phyloP scores from a whole-genome alignment of 2,888 invertebrate species.

The Melinaea marsaeus region DNA sequence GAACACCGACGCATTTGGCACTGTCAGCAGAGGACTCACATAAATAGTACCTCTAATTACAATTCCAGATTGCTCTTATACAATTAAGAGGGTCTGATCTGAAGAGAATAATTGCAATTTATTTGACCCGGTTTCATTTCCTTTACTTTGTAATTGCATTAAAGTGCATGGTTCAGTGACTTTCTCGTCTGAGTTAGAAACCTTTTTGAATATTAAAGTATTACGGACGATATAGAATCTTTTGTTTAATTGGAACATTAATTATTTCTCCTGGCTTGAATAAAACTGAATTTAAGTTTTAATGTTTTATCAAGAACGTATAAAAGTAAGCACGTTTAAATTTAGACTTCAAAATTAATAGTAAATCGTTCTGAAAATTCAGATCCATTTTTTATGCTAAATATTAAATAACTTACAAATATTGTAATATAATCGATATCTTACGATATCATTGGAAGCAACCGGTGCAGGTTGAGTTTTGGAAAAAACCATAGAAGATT shows the following conservation, averaged over 20 bases:
- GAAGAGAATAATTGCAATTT: slow-evolving; percentile 24
- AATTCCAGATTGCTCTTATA: slow-evolving; percentile 32
- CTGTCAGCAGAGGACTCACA: slow-evolving; percentile 36
- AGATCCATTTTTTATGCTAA: no score
- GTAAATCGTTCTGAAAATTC: no score
- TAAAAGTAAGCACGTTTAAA: no score
- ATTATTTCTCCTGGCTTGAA: neutral
- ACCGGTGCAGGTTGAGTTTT: no score
- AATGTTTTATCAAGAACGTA: no score
- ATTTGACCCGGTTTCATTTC: slow-evolving; percentile 26
- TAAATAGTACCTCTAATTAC: slow-evolving; percentile 35
- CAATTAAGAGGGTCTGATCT: slow-evolving; percentile 28
- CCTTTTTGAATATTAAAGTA: slow-evolving; percentile 29
- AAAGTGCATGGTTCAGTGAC: slow-evolving; percentile 25
- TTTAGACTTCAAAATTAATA: no score
- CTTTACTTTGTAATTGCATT: slow-evolving; percentile 29
- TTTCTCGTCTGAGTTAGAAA: slow-evolving; percentile 28
- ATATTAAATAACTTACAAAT: no score
- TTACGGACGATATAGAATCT: slow-evolving; percentile 7
- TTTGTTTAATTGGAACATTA: slow-evolving; percentile 5
- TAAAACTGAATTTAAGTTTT: no score
- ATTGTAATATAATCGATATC: no score
- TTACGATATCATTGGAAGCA: no score
- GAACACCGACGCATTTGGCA: slow-evolving; percentile 36
- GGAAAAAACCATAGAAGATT: no score